A percentile compares a stretch with the other conserved stretches of the same genome.
Conservation (phyloP, 2,797 vertebrate genomes). For the Paramormyrops hopkinsi region DNA sequence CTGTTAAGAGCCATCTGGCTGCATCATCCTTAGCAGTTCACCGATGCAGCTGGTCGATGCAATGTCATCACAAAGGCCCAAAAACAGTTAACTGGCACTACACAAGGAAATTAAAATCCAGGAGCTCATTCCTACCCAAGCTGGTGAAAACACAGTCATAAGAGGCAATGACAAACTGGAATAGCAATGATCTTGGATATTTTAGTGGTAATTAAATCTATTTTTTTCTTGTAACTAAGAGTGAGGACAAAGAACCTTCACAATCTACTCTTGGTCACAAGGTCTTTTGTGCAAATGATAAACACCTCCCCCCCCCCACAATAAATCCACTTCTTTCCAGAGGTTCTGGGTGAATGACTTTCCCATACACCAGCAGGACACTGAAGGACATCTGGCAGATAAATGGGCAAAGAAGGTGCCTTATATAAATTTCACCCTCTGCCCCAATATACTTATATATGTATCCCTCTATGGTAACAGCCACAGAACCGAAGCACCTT, state of each 20-base stretch:
- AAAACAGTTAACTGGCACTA: neutral
- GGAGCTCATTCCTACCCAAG: neutral
- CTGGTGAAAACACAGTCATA: neutral
- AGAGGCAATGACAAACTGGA: neutral
- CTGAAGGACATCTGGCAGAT: neutral
- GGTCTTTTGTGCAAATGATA: neutral
- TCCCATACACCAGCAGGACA: conserved; percentile 3
- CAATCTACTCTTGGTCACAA: neutral
- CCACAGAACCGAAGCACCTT: neutral
- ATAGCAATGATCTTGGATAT: neutral
- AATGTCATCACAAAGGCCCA: neutral
- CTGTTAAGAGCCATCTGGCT: neutral
- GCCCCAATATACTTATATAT: neutral
- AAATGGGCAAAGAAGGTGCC: neutral
- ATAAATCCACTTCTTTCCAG: neutral
- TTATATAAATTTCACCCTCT: neutral
- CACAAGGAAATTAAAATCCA: too few species aligned
- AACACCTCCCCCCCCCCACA: neutral
- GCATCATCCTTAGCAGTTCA: neutral
- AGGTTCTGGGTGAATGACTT: conserved; percentile 4
- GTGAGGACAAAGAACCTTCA: neutral
- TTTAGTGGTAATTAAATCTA: neutral
- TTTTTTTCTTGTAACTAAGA: neutral
- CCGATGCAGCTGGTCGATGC: neutral
- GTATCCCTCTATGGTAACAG: neutral